Conservation (phyloP, 2,113 vertebrate genomes). For the Paramisgurnus dabryanus region DNA sequence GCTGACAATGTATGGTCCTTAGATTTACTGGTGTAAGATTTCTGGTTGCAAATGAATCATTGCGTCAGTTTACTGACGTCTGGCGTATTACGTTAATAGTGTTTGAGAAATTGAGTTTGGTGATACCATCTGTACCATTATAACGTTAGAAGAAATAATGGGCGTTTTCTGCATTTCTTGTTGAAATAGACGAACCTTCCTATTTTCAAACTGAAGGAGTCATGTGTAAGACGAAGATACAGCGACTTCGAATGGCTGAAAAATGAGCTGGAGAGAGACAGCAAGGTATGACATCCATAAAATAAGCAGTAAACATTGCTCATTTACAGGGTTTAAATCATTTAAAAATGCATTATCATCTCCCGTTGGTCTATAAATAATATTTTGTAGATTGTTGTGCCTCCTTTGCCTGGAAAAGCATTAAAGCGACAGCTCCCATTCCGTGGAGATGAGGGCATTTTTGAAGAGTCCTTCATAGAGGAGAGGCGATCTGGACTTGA, state of each 20-base stretch:
- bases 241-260: conserved; percentile 99
- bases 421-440: conserved; percentile 97
- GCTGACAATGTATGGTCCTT: background rate
- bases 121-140: background rate
- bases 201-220: conserved; percentile 98
- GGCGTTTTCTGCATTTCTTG: conserved; percentile 45
- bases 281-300: conserved; percentile 81
- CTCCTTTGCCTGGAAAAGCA: conserved; percentile 95
- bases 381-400: conserved; percentile 91
- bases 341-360: no score
- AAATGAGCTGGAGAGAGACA: conserved; percentile 98
- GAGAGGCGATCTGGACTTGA: conserved; percentile 93
- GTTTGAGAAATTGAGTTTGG: background rate
- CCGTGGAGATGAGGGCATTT: conserved; percentile 94
- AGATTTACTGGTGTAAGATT: background rate
- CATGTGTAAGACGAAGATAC: conserved; percentile 92
- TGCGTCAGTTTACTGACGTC: background rate
- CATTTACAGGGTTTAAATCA: no score
- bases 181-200: conserved; percentile 90
- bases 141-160: no score
- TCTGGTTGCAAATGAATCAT: background rate
- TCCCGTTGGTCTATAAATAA: background rate
- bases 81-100: background rate
- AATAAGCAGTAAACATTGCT: no score
- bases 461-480: conserved; percentile 96